A percentile compares a stretch with the other conserved stretches of the same genome.
Conservation (phyloP, 2,113 vertebrate species). For the Prietella phreatophila region DNA sequence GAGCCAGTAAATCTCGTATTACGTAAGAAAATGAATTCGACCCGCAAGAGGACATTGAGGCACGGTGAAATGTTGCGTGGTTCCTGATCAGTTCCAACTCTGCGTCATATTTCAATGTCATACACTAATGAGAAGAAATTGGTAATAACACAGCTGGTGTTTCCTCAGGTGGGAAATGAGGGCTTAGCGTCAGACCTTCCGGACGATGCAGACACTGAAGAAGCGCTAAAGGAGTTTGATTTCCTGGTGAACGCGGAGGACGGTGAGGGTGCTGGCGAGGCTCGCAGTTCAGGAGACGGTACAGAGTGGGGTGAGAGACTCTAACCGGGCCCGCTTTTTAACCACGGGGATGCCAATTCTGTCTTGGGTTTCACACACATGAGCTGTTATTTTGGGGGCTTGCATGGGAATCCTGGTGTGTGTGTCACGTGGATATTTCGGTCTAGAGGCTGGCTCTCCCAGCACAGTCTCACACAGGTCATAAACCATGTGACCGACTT, state of each 20-base stretch:
- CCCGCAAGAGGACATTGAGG: neutral
- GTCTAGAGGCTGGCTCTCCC: neutral
- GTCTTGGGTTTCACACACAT: neutral
- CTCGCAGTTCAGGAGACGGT: slow-evolving; percentile 95
- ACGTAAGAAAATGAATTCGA: neutral
- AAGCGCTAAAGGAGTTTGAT: slow-evolving; percentile 98
- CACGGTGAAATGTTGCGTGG: neutral
- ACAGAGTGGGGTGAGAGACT: slow-evolving; percentile 94
- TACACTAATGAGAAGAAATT: neutral
- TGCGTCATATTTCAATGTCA: neutral
- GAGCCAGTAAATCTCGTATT: neutral
- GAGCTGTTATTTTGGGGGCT: slow-evolving; percentile 4
- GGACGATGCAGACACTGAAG: slow-evolving; percentile 91
- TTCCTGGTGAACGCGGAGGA: slow-evolving; percentile 97
- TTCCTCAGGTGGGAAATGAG: slow-evolving; percentile 81
- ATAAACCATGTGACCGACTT: slow-evolving; percentile 17
- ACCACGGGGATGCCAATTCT: neutral
- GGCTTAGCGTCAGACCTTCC: slow-evolving; percentile 88
- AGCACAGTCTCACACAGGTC: slow-evolving; percentile 20
- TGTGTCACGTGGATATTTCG: slow-evolving; percentile 7
- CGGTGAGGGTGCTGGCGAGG: slow-evolving; percentile 95
- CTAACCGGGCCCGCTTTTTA: neutral
- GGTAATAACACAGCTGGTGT: neutral
- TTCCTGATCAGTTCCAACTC: neutral
- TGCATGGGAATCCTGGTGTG: neutral